Evolutionary conservation across 2,888 invertebrate genomes (phyloP).

Genomic region (Cataglyphis albicans): DNA sequence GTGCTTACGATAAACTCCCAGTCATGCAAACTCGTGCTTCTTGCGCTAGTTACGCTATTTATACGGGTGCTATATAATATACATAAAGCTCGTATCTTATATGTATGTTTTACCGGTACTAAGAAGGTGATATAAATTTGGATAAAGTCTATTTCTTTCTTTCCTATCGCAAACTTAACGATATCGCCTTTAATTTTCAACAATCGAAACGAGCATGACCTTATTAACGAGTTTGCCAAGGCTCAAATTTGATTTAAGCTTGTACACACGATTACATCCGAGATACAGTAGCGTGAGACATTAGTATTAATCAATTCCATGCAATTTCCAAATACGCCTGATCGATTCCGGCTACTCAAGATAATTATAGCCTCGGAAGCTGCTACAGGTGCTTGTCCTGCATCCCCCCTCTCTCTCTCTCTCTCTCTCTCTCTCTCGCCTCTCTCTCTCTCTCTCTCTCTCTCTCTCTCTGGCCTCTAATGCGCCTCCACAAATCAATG

Average conservation of each 20-base stretch:
- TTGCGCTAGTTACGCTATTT: slow-evolving; percentile 38
- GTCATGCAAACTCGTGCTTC: slow-evolving; percentile 50
- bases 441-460: too few species aligned
- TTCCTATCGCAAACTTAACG: background rate
- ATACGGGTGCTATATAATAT: slow-evolving; percentile 8
- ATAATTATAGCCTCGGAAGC: slow-evolving; percentile 56
- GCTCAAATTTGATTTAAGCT: slow-evolving; percentile 43
- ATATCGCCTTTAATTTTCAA: background rate
- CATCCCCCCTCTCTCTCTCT: background rate
- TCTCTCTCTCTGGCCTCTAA: slow-evolving; percentile 7
- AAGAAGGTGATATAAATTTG: background rate
- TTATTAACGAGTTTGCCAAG: slow-evolving; percentile 2
- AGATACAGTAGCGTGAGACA: slow-evolving; percentile 46
- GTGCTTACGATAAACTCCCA: slow-evolving; percentile 48
- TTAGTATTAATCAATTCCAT: slow-evolving; percentile 55
- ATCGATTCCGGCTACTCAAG: slow-evolving; percentile 58
- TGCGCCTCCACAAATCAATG: slow-evolving; percentile 50
- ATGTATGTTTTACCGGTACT: background rate
- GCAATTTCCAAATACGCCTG: slow-evolving; percentile 58
- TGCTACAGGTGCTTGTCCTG: slow-evolving; percentile 53
- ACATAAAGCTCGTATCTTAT: background rate
- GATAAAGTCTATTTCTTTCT: background rate
- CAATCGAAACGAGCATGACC: background rate
- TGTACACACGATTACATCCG: slow-evolving; percentile 45
- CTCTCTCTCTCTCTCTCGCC: too few species aligned